Evolutionary conservation across 2,113 vertebrate species (phyloP).

Genomic region (Anhinga anhinga): DNA sequence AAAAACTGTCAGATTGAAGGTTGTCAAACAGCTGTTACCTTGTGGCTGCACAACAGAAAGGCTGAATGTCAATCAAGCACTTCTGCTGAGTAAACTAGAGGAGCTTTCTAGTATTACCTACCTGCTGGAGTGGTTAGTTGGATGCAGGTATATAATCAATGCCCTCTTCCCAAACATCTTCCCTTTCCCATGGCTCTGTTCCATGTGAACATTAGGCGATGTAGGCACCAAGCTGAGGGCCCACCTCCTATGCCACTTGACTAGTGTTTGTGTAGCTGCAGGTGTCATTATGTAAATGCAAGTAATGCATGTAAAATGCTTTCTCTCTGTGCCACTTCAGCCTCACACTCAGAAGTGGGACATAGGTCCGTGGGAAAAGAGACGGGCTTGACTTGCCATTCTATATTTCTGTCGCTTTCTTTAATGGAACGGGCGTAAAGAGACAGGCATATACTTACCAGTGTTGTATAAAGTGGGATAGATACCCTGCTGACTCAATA

Average conservation of each 20-base stretch:
- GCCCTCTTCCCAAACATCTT: background rate
- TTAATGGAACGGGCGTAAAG: background rate
- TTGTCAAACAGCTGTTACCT: background rate
- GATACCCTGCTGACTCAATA: background rate
- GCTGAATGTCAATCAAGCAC: background rate
- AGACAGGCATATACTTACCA: background rate
- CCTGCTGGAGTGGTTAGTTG: background rate
- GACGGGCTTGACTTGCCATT: background rate
- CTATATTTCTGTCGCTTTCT: background rate
- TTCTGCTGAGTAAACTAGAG: background rate
- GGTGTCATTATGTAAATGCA: background rate
- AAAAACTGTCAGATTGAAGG: background rate
- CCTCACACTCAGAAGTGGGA: background rate
- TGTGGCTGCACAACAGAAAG: background rate
- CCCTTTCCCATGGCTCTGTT: background rate
- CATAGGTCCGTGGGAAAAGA: background rate
- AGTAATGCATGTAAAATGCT: background rate
- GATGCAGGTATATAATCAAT: background rate
- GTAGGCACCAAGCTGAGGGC: background rate
- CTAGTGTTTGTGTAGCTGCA: background rate
- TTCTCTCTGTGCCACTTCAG: background rate
- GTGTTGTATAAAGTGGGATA: background rate
- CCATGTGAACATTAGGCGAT: background rate
- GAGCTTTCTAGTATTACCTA: background rate
- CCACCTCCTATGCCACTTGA: background rate